Evolutionary conservation across 1,140 invertebrate genomes (phyloP).

Genomic region (Microplitis mediator): DNA sequence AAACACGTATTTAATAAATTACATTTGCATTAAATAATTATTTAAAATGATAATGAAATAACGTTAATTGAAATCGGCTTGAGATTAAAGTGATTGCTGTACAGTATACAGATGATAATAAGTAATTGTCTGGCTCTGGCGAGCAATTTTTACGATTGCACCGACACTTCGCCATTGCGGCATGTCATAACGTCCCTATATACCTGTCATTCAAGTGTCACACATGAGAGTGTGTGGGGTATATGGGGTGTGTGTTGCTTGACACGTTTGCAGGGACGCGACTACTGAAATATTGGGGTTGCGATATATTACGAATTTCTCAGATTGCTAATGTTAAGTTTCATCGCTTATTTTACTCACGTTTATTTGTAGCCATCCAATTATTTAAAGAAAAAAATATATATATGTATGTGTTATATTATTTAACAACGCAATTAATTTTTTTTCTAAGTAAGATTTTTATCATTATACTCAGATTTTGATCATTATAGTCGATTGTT

Average conservation of each 20-base stretch:
- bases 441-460: too few relatives aligned
- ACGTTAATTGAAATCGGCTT: not conserved
- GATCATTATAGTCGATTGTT: too few relatives aligned
- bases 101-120: conserved; percentile 12
- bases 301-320: not conserved
- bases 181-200: conserved; percentile 45
- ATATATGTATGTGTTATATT: too few relatives aligned
- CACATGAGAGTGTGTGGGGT: conserved; percentile 23
- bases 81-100: conserved; percentile 6
- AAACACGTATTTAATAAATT: too few relatives aligned
- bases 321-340: conserved; percentile 4
- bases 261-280: not conserved
- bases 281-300: not conserved
- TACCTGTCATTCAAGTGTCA: conserved; percentile 54
- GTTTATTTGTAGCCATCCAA: not conserved
- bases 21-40: too few relatives aligned
- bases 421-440: too few relatives aligned
- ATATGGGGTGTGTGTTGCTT: not conserved
- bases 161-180: conserved; percentile 34
- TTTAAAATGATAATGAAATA: too few relatives aligned
- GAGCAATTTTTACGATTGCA: conserved; percentile 42
- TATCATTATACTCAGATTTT: too few relatives aligned
- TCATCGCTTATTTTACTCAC: not conserved
- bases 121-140: conserved; percentile 43
- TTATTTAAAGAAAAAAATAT: not conserved